Evolutionary conservation across 2,113 vertebrate genomes (phyloP).

Genomic region (Stegastes partitus): DNA sequence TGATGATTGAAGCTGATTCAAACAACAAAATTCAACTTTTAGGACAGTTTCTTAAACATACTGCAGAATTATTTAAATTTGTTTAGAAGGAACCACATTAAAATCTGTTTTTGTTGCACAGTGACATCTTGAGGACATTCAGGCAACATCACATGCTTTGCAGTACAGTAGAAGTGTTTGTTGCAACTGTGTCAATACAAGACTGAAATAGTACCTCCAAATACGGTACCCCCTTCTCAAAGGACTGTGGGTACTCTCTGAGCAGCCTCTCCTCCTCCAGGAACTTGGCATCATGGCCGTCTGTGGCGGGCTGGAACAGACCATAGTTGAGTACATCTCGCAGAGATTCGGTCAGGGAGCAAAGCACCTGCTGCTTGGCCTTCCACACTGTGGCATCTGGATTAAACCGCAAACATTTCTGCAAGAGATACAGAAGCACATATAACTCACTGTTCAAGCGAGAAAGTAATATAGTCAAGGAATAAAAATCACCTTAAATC

Average conservation of each 20-base stretch:
- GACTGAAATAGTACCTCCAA: slow-evolving; percentile 85
- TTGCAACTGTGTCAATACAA: slow-evolving; percentile 6
- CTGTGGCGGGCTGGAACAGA: slow-evolving; percentile 93
- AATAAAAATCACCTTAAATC: too few species aligned
- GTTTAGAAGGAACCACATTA: background rate
- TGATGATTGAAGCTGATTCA: background rate
- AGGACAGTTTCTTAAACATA: background rate
- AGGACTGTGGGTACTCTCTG: slow-evolving; percentile 93
- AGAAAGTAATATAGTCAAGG: background rate
- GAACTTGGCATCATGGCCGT: slow-evolving; percentile 94
- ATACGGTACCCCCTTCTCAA: slow-evolving; percentile 95
- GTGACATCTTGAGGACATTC: slow-evolving; percentile 39
- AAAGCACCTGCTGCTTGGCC: slow-evolving; percentile 95
- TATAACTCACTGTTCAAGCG: background rate
- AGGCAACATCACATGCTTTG: background rate
- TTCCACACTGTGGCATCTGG: slow-evolving; percentile 94
- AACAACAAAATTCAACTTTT: background rate
- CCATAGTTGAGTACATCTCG: slow-evolving; percentile 95
- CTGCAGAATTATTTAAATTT: background rate
- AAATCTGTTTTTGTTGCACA: background rate
- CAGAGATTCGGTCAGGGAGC: slow-evolving; percentile 92
- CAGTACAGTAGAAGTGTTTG: background rate
- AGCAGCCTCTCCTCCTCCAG: slow-evolving; percentile 93
- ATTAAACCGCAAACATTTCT: slow-evolving; percentile 96
- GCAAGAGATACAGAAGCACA: slow-evolving; percentile 26